Percentiles rank a stretch among this genome's conserved stretches.
Conservation (phyloP, 2,113 vertebrate genomes). For the Burhinus oedicnemus region DNA sequence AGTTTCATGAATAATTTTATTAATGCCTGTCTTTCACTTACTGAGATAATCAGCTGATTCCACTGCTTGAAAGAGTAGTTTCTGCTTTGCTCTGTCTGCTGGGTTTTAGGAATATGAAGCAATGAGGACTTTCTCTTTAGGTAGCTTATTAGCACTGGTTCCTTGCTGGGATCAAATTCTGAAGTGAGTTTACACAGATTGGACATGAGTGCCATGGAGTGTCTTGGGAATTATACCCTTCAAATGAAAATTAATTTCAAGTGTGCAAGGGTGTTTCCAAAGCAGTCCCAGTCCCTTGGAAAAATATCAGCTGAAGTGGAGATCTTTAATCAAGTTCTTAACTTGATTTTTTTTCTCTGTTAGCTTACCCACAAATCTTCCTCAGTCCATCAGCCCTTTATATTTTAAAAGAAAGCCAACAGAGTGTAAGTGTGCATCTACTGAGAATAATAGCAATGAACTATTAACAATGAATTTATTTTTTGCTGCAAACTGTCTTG, state of each 20-base stretch:
- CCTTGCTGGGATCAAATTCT: background rate
- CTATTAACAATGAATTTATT: background rate
- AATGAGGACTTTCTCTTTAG: background rate
- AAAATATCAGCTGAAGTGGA: background rate
- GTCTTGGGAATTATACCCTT: background rate
- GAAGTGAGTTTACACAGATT: background rate
- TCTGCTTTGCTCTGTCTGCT: background rate
- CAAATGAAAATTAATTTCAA: constrained; percentile 15
- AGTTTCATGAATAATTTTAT: background rate
- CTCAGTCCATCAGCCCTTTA: background rate
- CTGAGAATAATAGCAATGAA: background rate
- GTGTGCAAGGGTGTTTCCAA: background rate
- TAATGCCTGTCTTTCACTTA: background rate
- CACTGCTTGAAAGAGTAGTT: background rate
- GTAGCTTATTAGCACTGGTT: background rate
- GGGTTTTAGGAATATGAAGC: background rate
- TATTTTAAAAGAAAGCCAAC: background rate
- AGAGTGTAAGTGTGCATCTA: background rate
- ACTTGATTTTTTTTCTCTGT: background rate
- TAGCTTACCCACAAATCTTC: background rate
- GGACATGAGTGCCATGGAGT: background rate
- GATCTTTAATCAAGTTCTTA: background rate
- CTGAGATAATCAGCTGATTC: background rate
- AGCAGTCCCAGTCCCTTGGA: background rate
- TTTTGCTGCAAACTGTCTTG: background rate